phyloP scores from a whole-genome alignment of 2,797 vertebrate species.

The Bradypodion pumilum region DNA sequence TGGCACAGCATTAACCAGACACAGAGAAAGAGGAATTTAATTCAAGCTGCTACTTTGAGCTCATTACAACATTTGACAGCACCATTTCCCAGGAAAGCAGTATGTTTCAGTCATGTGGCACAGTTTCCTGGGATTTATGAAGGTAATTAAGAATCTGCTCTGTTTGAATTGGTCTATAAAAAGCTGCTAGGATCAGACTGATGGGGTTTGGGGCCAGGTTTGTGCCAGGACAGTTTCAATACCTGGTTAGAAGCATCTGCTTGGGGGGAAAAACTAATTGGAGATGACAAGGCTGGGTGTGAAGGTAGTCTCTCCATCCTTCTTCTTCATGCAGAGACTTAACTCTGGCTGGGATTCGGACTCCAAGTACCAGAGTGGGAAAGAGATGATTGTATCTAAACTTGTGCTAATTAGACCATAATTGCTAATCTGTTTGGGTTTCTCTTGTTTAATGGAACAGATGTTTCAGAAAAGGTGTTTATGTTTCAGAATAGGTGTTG shows the following conservation, averaged over 20 bases:
- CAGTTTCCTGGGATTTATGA: constrained; percentile 1
- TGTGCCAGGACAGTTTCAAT: background rate
- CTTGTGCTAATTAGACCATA: background rate
- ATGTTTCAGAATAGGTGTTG: too few species aligned
- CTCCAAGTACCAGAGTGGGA: background rate
- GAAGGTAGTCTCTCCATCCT: constrained; percentile 5
- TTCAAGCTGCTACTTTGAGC: constrained; percentile 12
- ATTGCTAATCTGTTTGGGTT: constrained; percentile 3
- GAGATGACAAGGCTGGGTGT: background rate
- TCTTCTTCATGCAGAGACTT: constrained; percentile 13
- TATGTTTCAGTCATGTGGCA: fast-evolving
- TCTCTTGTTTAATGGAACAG: background rate
- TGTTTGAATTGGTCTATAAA: background rate
- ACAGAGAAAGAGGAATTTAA: constrained; percentile 7
- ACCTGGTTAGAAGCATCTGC: background rate
- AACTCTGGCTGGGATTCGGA: background rate
- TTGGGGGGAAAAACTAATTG: background rate
- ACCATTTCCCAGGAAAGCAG: constrained; percentile 28
- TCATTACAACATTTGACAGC: constrained; percentile 15
- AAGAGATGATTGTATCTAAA: constrained; percentile 7
- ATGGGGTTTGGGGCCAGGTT: background rate
- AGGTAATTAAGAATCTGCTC: constrained; percentile 24
- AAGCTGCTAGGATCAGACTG: background rate
- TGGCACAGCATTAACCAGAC: background rate
- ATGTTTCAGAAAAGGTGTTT: background rate